Evolutionary conservation across 53 echinoderm and acorn worm species (phyloP), one percentile per base, ranked within the genome.

Genomic region (Actinopyga echinites): DNA sequence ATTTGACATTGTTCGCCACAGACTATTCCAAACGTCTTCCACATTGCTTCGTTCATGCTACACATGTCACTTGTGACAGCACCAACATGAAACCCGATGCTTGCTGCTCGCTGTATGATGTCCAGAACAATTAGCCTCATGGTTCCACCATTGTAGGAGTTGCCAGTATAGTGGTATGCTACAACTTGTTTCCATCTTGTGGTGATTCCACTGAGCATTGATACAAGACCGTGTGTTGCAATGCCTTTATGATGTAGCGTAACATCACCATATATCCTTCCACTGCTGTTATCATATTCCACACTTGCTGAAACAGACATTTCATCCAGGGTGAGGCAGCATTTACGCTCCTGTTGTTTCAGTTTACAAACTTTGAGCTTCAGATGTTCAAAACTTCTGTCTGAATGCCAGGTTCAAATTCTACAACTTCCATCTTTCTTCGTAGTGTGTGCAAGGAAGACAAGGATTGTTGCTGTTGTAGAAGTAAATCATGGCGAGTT

Each of bases 261-360:
- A 1, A 82, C 87, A 69, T 87, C 37, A 19, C 67, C 87, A 1
- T 28, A 6, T 17, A 90, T 8, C 1, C 78, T 49, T 23, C 84
- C 90, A 84, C 86, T 83, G 36, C 75, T 86, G 31, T 77, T 86
- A 66, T 91, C 90, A 74, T 83, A 86, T 67, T 93, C 93, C 6
- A 90, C 79, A 53, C 65, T 88, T 71, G 83, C 80, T 42, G 93
- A 86, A 5, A 93, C 52, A 1, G 88, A 88, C 93, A 93, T 93
- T 68, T 93, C 86, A 78, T 93, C 91, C 8, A 91, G 82, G 10
- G 93, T 91, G 10, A 94, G 84, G 38, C 86, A 91, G 69, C 91
- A 94, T 8, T 91, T 32, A 49, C 89, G 43, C 43, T 91, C 89
- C 57, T 88, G 81, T n/a, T 83, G 21, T 26, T 75, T 38, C 84